phyloP scores from a whole-genome alignment of 2,797 vertebrate species.

The Remorina albescens region DNA sequence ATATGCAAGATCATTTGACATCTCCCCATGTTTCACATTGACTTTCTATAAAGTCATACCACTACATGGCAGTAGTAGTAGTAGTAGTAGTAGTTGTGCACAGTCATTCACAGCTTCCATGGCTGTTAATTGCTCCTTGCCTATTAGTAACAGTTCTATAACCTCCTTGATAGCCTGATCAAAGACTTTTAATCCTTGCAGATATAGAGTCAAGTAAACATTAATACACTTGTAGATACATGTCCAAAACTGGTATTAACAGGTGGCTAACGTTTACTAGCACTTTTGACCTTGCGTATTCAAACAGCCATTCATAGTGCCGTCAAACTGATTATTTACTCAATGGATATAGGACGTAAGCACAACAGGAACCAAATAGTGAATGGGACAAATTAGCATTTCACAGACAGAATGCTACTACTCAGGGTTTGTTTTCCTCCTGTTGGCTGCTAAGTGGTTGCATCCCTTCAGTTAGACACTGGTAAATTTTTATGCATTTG shows the following conservation, averaged over 20 bases:
- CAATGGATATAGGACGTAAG: neutral
- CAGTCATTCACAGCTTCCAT: neutral
- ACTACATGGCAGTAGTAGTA: neutral
- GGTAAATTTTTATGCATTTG: neutral
- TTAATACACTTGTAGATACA: neutral
- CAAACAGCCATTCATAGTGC: neutral
- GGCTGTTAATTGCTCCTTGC: neutral
- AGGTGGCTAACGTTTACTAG: neutral
- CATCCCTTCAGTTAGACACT: constrained; percentile 6
- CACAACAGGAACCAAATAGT: neutral
- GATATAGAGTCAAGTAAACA: constrained; percentile 1
- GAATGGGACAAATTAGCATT: constrained; percentile 2
- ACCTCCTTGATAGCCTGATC: neutral
- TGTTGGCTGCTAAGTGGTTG: constrained; percentile 1
- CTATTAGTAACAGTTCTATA: neutral
- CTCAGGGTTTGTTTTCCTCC: constrained; percentile 2
- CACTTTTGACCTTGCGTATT: neutral
- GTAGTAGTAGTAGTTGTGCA: no score
- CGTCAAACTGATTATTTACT: neutral
- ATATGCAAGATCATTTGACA: constrained; percentile 26
- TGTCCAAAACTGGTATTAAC: neutral
- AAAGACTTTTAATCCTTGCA: neutral
- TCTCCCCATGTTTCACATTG: constrained; percentile 5
- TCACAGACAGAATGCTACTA: neutral
- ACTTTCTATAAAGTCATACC: constrained; percentile 1